Evolutionary conservation across 1,140 invertebrate species (phyloP).

Genomic region (Anoplophora glabripennis): DNA sequence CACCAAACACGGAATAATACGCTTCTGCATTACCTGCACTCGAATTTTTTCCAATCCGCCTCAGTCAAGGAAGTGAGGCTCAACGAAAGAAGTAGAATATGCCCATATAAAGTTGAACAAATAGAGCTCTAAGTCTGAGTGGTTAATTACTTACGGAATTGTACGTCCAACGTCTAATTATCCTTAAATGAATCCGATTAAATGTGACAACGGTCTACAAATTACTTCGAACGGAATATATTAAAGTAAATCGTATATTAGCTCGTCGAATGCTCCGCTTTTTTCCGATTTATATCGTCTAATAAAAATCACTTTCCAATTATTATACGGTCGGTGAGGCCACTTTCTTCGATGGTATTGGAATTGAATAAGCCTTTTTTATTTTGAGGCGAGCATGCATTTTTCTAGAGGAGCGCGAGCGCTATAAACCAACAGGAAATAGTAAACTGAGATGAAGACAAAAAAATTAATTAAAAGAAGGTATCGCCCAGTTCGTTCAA

Average conservation of each 20-base stretch:
- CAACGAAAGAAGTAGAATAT: slow-evolving; percentile 6
- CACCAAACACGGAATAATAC: no score
- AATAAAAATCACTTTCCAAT: slow-evolving; percentile 14
- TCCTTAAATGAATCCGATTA: slow-evolving; percentile 12
- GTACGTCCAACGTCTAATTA: slow-evolving; percentile 12
- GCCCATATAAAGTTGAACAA: slow-evolving; percentile 8
- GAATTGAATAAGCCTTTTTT: neutral
- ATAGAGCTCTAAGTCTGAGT: slow-evolving; percentile 8
- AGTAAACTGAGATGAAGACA: no score
- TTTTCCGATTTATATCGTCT: slow-evolving; percentile 4
- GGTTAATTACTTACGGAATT: slow-evolving; percentile 14
- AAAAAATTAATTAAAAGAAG: no score
- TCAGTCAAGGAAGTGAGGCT: neutral
- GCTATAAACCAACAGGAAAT: no score
- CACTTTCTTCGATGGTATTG: slow-evolving; percentile 10
- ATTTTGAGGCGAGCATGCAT: no score
- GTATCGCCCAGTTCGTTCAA: no score
- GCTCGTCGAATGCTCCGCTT: slow-evolving; percentile 1
- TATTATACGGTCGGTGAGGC: slow-evolving; percentile 8
- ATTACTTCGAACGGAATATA: slow-evolving; percentile 13
- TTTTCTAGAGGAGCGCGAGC: no score
- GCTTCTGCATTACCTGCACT: no score
- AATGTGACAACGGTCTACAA: slow-evolving; percentile 13
- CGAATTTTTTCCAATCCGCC: no score
- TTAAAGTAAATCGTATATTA: slow-evolving; percentile 13